These are phyloP conservation scores for Volucella inanis DNA, from an alignment of 2,888 invertebrate genomes.

Conservation along the genomic window DNA sequence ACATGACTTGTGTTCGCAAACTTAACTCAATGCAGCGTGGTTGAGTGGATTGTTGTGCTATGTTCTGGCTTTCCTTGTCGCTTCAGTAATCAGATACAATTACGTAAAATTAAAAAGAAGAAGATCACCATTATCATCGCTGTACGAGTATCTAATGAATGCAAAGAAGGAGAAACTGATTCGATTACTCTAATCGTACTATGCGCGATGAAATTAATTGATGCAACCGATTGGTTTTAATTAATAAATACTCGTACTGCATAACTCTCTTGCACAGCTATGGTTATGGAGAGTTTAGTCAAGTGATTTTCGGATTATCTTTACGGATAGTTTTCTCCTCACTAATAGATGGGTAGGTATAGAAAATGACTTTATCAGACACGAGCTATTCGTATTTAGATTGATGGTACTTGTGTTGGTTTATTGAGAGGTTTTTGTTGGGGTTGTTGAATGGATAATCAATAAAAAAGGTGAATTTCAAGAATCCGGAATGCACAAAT, in stretches of 20 bases:
- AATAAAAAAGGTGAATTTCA: too few relatives aligned
- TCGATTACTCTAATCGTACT: constrained; percentile 9
- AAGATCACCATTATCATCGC: constrained; percentile 59
- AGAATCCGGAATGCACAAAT: too few relatives aligned
- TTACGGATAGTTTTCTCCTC: too few relatives aligned
- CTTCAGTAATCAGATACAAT: constrained; percentile 67
- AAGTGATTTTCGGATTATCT: constrained; percentile 28
- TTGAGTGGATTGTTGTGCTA: constrained; percentile 38
- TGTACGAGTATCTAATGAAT: not conserved
- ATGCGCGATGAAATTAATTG: constrained; percentile 51
- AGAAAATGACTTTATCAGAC: too few relatives aligned
- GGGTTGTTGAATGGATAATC: too few relatives aligned
- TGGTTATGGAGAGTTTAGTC: constrained; percentile 32
- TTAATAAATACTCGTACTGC: constrained; percentile 57
- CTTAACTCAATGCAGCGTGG: constrained; percentile 14
- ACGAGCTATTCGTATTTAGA: too few relatives aligned
- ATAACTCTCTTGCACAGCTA: too few relatives aligned
- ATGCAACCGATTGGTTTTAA: constrained; percentile 69
- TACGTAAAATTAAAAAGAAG: constrained; percentile 63
- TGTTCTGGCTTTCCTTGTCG: constrained; percentile 64
- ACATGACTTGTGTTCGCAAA: constrained; percentile 53
- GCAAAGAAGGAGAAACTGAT: constrained; percentile 28
- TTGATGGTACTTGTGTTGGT: too few relatives aligned
- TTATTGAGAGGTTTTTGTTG: too few relatives aligned
- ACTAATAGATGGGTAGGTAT: too few relatives aligned